phyloP scores from a whole-genome alignment of 2,113 vertebrate genomes.

The Ginglymostoma cirratum region DNA sequence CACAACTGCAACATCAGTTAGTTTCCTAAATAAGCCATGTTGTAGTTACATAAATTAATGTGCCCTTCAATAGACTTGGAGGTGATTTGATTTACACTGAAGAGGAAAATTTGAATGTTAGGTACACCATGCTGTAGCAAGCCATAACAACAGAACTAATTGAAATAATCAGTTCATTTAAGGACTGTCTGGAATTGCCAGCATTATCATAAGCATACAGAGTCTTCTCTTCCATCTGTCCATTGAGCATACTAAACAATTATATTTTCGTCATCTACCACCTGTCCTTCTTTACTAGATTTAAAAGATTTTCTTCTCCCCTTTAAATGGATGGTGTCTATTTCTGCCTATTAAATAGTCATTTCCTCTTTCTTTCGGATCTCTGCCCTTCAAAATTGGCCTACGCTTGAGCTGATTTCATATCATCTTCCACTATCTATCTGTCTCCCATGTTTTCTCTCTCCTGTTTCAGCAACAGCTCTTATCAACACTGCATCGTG shows the following conservation, averaged over 20 bases:
- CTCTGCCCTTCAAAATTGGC: background rate
- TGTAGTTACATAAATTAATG: background rate
- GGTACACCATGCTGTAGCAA: background rate
- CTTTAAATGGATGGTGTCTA: background rate
- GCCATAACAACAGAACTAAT: background rate
- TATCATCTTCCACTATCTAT: slow-evolving; percentile 29
- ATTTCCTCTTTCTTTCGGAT: background rate
- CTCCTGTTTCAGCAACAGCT: slow-evolving; percentile 34
- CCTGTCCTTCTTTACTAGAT: background rate
- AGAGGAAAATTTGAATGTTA: background rate
- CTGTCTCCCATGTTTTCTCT: slow-evolving; percentile 29
- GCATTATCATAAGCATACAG: slow-evolving; percentile 11
- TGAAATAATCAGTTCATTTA: background rate
- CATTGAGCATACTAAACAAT: background rate
- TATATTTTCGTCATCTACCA: background rate
- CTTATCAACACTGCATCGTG: slow-evolving; percentile 21
- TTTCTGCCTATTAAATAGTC: background rate
- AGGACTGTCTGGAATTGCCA: background rate
- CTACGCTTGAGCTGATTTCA: background rate
- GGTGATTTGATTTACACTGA: background rate
- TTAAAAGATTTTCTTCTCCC: background rate
- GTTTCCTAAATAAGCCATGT: background rate
- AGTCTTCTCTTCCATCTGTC: background rate
- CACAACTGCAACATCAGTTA: background rate
- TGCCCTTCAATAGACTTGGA: background rate